Evolutionary conservation across 2,888 invertebrate genomes (phyloP).

Genomic region (Polymixis flavicincta): DNA sequence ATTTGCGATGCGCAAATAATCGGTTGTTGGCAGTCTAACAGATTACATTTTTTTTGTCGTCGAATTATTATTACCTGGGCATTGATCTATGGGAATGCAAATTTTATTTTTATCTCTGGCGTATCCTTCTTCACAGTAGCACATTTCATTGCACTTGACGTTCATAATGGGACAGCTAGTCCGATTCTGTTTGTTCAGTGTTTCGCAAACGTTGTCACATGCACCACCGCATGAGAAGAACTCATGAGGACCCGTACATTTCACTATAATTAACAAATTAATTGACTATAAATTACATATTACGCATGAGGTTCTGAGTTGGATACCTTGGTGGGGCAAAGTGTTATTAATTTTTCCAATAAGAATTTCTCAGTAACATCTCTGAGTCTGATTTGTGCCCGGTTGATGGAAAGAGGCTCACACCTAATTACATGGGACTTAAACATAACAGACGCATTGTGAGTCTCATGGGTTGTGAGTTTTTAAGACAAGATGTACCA

Average conservation of each 20-base stretch:
- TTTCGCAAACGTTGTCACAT: slow-evolving; percentile 73
- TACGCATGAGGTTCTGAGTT: background rate
- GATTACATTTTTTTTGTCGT: background rate
- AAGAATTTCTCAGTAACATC: background rate
- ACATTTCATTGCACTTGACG: slow-evolving; percentile 70
- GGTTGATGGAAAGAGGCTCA: background rate
- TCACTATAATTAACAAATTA: slow-evolving; percentile 40
- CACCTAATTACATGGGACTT: background rate
- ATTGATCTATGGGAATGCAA: slow-evolving; percentile 28
- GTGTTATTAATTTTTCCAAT: too few relatives aligned
- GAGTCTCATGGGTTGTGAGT: too few relatives aligned
- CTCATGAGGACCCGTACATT: slow-evolving; percentile 61
- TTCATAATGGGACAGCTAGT: slow-evolving; percentile 70
- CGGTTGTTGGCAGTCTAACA: background rate
- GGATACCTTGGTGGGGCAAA: background rate
- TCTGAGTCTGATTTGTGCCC: background rate
- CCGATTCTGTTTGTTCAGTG: slow-evolving; percentile 63
- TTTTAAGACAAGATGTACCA: background rate
- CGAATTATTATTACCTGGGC: slow-evolving; percentile 17
- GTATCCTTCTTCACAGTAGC: slow-evolving; percentile 70
- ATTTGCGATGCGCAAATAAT: background rate
- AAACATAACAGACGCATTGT: background rate
- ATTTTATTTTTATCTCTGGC: slow-evolving; percentile 21
- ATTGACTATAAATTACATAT: background rate
- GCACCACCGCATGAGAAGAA: slow-evolving; percentile 70